Evolutionary conservation across 2,888 invertebrate genomes (phyloP).

Genomic region (Corbicula japonica): DNA sequence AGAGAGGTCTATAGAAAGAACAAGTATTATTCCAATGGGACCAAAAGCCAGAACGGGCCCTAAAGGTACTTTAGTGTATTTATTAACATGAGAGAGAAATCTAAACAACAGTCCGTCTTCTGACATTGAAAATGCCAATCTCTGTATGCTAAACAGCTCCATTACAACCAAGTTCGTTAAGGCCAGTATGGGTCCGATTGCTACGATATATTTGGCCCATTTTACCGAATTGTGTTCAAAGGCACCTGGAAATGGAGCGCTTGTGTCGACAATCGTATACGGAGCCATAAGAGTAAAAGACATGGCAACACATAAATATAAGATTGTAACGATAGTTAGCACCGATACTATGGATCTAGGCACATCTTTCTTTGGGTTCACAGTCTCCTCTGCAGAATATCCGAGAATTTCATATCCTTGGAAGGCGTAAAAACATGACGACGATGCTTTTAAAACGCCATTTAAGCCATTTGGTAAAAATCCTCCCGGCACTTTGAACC

Average conservation of each 20-base stretch:
- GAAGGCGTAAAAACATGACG: constrained; percentile 87
- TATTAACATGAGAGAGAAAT: constrained; percentile 90
- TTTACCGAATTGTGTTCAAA: constrained; percentile 75
- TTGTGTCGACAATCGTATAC: constrained; percentile 75
- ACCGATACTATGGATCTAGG: constrained; percentile 84
- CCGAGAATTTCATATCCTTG: constrained; percentile 86
- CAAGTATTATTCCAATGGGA: constrained; percentile 88
- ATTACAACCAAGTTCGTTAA: constrained; percentile 88
- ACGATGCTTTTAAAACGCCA: constrained; percentile 86
- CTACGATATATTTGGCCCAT: constrained; percentile 81
- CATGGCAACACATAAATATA: constrained; percentile 76
- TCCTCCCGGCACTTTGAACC: constrained; percentile 88
- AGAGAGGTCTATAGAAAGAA: constrained; percentile 94
- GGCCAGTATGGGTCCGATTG: constrained; percentile 81
- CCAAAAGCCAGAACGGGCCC: constrained; percentile 80
- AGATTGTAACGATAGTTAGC: constrained; percentile 74
- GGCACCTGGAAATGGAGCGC: constrained; percentile 82
- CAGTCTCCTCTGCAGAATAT: constrained; percentile 86
- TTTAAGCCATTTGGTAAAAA: constrained; percentile 81
- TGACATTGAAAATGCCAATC: constrained; percentile 96
- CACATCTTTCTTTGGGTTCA: constrained; percentile 84
- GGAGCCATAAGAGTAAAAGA: constrained; percentile 80
- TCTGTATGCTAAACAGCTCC: constrained; percentile 93
- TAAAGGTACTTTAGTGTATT: constrained; percentile 90
- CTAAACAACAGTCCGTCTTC: constrained; percentile 94